These are phyloP conservation scores for Mythimna loreyi DNA, from an alignment of 2,888 invertebrate species.

Conservation along the genomic window DNA sequence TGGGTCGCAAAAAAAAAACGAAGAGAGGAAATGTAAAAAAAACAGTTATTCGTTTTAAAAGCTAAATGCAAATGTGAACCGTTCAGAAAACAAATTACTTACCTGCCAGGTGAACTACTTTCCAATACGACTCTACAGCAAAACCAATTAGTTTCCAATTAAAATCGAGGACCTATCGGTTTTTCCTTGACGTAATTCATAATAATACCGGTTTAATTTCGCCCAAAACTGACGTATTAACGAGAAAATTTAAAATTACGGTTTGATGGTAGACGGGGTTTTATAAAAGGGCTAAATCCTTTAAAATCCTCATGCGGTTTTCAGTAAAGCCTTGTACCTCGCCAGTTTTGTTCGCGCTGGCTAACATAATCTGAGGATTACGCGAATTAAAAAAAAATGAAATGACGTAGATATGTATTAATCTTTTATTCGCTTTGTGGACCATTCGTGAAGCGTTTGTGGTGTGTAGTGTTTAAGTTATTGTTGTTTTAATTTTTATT, in stretches of 20 bases:
- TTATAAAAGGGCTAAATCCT: slow-evolving; percentile 77
- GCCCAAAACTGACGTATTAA: slow-evolving; percentile 53
- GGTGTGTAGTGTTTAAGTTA: slow-evolving; percentile 35
- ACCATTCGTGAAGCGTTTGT: slow-evolving; percentile 27
- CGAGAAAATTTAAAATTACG: slow-evolving; percentile 65
- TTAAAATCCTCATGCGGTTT: slow-evolving; percentile 81
- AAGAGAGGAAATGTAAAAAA: not conserved
- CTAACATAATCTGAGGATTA: slow-evolving; percentile 79
- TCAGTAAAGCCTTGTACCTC: slow-evolving; percentile 79
- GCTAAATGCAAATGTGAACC: slow-evolving; percentile 4
- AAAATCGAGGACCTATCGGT: slow-evolving; percentile 50
- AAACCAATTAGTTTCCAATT: slow-evolving; percentile 55
- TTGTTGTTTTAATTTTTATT: slow-evolving; percentile 16
- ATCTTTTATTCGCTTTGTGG: slow-evolving; percentile 58
- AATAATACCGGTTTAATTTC: slow-evolving; percentile 52
- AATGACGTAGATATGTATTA: slow-evolving; percentile 60
- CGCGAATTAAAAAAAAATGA: slow-evolving; percentile 72
- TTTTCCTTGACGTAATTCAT: slow-evolving; percentile 45
- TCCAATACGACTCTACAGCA: slow-evolving; percentile 7
- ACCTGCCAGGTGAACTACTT: slow-evolving; percentile 29
- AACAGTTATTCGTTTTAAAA: not conserved
- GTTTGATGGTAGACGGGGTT: slow-evolving; percentile 66
- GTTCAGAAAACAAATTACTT: slow-evolving; percentile 15
- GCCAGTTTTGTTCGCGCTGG: slow-evolving; percentile 77
- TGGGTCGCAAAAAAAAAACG: not conserved